A percentile compares a stretch with the other conserved stretches of the same genome.
phyloP scores from a whole-genome alignment of 1,140 invertebrate genomes.

The Drosophila asahinai region DNA sequence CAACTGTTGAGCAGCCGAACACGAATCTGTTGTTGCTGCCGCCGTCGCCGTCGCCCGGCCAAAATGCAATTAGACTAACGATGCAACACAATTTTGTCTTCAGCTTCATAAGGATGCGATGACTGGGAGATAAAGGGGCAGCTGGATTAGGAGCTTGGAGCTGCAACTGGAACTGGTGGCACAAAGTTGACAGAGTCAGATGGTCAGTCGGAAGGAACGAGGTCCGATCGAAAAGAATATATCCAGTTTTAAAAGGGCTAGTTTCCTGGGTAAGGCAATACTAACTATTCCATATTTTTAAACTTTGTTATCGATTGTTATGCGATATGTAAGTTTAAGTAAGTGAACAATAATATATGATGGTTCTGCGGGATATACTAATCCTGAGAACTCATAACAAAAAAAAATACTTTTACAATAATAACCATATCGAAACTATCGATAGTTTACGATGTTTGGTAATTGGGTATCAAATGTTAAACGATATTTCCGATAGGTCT shows the following conservation, averaged over 20 bases:
- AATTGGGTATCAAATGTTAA: no score
- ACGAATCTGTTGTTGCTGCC: conserved; percentile 59
- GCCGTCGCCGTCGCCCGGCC: conserved; percentile 41
- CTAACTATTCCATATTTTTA: no score
- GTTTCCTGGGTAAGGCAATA: neutral
- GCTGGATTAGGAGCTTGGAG: neutral
- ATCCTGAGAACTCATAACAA: no score
- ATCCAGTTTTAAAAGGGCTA: neutral
- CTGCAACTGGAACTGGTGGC: neutral
- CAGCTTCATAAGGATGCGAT: conserved; percentile 68
- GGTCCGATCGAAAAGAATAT: neutral
- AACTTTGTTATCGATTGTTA: no score
- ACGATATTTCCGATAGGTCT: no score
- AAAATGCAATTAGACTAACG: conserved; percentile 83
- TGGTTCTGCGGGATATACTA: no score
- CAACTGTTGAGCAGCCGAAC: conserved; percentile 41
- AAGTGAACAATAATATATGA: no score
- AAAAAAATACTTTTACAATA: no score
- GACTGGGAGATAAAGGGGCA: conserved; percentile 19
- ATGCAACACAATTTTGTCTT: conserved; percentile 81
- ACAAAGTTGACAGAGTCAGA: conserved; percentile 21
- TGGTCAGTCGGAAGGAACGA: conserved; percentile 20
- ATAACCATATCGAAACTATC: no score
- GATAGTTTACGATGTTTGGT: no score
- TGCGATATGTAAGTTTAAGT: no score